Evolutionary conservation across 1,140 invertebrate species (phyloP).

Genomic region (Arctopsyche grandis): DNA sequence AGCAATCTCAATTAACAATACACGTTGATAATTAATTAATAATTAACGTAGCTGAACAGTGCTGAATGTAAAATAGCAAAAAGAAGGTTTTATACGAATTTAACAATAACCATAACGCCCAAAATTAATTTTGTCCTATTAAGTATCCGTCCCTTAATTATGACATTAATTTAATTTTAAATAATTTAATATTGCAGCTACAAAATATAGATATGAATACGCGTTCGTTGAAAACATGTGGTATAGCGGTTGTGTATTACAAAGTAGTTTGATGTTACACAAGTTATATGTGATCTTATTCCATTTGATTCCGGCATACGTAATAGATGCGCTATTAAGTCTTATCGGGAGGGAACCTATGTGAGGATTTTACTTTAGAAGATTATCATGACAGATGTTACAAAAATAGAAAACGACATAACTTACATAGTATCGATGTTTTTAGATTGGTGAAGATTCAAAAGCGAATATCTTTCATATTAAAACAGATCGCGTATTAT

Average conservation of each 20-base stretch:
- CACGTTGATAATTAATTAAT: too few species aligned
- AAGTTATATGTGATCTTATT: constrained; percentile 76
- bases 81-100: too few species aligned
- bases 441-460: constrained; percentile 75
- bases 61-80: too few species aligned
- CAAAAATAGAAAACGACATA: too few species aligned
- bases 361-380: constrained; percentile 65
- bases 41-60: too few species aligned
- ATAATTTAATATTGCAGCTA: constrained; percentile 56
- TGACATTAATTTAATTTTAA: neutral
- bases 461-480: constrained; percentile 70
- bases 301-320: constrained; percentile 83
- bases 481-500: constrained; percentile 81
- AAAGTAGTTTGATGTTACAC: constrained; percentile 77
- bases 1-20: too few species aligned
- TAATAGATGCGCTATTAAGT: constrained; percentile 76
- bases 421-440: neutral
- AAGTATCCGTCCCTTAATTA: too few species aligned
- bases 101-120: too few species aligned
- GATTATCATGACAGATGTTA: neutral
- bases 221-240: constrained; percentile 77
- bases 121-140: constrained; percentile 15
- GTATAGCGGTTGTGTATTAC: constrained; percentile 76
- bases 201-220: constrained; percentile 68
- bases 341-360: constrained; percentile 81